Evolutionary conservation across 2,113 vertebrate genomes (phyloP).

Genomic region (Microcebus tavaratra): DNA sequence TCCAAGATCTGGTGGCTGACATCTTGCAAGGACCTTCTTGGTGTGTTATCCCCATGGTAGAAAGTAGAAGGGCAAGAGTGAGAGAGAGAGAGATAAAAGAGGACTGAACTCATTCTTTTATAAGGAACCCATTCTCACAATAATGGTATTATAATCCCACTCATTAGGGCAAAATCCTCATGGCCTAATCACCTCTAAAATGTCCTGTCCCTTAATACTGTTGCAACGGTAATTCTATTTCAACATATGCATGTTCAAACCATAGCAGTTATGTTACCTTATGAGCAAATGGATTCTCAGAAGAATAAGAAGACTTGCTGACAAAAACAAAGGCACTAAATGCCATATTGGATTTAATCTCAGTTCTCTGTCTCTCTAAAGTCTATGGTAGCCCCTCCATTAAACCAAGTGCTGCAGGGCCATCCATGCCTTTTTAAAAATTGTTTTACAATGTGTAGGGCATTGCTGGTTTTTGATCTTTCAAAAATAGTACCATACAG

Average conservation of each 20-base stretch:
- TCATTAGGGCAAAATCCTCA: not conserved
- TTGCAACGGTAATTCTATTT: not conserved
- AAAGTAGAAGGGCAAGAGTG: not conserved
- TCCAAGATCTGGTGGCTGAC: not conserved
- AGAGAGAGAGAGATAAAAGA: not conserved
- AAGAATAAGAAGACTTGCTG: not conserved
- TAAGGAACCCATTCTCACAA: not conserved
- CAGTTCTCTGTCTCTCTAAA: not conserved
- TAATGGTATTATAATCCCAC: not conserved
- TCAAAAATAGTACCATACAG: not conserved
- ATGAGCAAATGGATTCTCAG: not conserved
- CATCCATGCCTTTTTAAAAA: not conserved
- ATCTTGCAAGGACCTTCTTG: not conserved
- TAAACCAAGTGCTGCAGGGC: not conserved
- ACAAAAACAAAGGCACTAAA: not conserved
- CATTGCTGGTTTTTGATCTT: not conserved
- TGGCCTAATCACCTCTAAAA: not conserved
- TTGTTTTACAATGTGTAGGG: not conserved
- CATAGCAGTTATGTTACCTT: not conserved
- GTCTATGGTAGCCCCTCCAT: accelerated
- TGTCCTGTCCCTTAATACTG: not conserved
- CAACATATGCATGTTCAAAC: not conserved
- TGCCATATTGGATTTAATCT: not conserved
- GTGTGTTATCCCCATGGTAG: not conserved
- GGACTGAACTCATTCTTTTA: not conserved